phyloP scores from a whole-genome alignment of 1,140 invertebrate species.

The Penaeus japonicus region DNA sequence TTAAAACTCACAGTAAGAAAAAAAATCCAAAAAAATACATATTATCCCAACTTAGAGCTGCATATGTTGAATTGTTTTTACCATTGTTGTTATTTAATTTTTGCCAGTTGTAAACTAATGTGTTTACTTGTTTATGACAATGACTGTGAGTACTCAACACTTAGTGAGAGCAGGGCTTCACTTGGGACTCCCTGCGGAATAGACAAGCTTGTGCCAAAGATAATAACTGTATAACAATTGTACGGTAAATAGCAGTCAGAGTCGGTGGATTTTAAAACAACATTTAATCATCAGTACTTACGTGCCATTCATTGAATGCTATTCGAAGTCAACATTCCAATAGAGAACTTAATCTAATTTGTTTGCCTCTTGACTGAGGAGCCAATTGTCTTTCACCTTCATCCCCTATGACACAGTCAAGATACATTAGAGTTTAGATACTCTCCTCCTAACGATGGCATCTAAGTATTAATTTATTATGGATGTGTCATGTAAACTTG shows the following conservation, averaged over 20 bases:
- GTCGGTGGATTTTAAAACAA: not conserved
- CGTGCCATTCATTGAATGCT: no score
- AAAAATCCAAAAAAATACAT: not conserved
- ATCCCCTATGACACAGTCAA: no score
- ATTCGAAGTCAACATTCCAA: no score
- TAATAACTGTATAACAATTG: slow-evolving; percentile 4
- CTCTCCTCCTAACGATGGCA: no score
- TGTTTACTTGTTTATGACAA: not conserved
- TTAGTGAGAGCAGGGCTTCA: not conserved
- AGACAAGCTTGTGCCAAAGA: slow-evolving; percentile 44
- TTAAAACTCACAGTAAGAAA: slow-evolving; percentile 6
- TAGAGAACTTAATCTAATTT: no score
- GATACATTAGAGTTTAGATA: no score
- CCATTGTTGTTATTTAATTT: slow-evolving; percentile 35
- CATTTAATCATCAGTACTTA: not conserved
- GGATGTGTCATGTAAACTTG: not conserved
- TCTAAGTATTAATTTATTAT: not conserved
- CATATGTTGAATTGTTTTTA: slow-evolving; percentile 36
- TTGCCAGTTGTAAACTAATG: not conserved
- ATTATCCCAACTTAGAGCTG: not conserved
- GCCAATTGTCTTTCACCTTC: no score
- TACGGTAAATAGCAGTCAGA: not conserved
- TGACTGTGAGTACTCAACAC: not conserved
- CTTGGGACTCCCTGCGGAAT: slow-evolving; percentile 29
- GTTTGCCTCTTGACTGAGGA: no score